phyloP scores from a whole-genome alignment of 2,113 vertebrate species.

The Taurulus bubalis region DNA sequence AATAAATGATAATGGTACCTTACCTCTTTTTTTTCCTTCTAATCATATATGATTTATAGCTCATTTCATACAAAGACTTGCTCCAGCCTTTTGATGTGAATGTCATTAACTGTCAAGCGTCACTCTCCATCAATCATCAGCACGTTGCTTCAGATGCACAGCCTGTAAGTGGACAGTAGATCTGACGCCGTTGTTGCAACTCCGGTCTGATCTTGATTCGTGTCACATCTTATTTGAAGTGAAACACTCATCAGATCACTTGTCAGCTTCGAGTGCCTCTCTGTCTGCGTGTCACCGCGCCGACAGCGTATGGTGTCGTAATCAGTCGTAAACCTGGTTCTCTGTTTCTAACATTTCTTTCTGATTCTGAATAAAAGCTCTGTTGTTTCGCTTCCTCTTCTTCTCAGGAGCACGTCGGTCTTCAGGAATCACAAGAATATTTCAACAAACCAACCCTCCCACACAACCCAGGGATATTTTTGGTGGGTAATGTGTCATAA shows the following conservation, averaged over 20 bases:
- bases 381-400: neutral
- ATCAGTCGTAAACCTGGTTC: constrained; percentile 71
- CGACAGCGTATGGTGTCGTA: constrained; percentile 62
- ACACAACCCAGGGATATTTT: neutral
- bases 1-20: neutral
- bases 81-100: neutral
- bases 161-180: constrained; percentile 48
- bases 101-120: neutral
- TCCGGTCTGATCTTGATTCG: constrained; percentile 67
- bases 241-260: constrained; percentile 71
- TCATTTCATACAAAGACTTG: neutral
- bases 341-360: constrained; percentile 16
- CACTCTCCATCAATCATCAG: constrained; percentile 19
- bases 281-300: constrained; percentile 63
- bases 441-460: constrained; percentile 16
- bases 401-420: neutral
- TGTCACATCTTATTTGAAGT: constrained; percentile 77
- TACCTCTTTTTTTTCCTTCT: neutral
- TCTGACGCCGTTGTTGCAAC: constrained; percentile 41
- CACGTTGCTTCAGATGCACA: constrained; percentile 31
- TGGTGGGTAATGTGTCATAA: neutral
- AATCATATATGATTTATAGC: neutral
- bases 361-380: constrained; percentile 1
- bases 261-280: constrained; percentile 75
- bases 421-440: constrained; percentile 10